These are phyloP conservation scores for Eretmochelys imbricata DNA, from an alignment of 2,113 vertebrate species.

Conservation along the genomic window DNA sequence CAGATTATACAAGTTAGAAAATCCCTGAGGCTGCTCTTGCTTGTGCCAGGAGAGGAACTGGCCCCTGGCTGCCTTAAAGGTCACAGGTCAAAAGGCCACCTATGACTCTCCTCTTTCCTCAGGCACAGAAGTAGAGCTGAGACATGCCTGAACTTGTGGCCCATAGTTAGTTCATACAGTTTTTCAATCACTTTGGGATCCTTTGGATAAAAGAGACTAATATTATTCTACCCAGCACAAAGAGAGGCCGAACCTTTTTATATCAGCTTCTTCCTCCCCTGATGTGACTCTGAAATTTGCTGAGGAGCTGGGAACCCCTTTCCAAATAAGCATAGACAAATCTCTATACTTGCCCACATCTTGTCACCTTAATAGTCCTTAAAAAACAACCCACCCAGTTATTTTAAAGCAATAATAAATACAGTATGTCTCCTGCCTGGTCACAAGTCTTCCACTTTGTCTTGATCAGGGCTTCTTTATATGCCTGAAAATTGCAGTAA, in stretches of 20 bases:
- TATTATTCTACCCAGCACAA: neutral
- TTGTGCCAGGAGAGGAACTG: neutral
- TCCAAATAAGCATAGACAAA: neutral
- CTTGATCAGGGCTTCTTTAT: conserved; percentile 23
- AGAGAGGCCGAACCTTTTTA: neutral
- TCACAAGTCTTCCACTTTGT: neutral
- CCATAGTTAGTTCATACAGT: neutral
- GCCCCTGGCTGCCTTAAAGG: neutral
- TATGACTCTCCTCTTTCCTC: neutral
- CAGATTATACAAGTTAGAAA: neutral
- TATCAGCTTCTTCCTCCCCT: neutral
- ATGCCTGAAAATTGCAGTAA: conserved; percentile 56
- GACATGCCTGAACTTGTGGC: neutral
- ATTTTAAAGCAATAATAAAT: conserved; percentile 39
- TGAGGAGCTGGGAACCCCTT: neutral
- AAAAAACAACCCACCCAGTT: conserved; percentile 13
- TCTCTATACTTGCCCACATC: conserved; percentile 23
- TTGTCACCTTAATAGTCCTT: conserved; percentile 33
- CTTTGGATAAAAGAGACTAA: neutral
- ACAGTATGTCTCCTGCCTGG: neutral
- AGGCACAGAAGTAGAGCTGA: neutral
- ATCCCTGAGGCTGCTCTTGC: neutral
- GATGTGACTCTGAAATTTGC: neutral
- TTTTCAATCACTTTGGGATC: neutral
- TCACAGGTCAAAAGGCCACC: neutral